These are phyloP conservation scores for Laodelphax striatellus DNA, from an alignment of 1,140 invertebrate species.

Conservation along the genomic window DNA sequence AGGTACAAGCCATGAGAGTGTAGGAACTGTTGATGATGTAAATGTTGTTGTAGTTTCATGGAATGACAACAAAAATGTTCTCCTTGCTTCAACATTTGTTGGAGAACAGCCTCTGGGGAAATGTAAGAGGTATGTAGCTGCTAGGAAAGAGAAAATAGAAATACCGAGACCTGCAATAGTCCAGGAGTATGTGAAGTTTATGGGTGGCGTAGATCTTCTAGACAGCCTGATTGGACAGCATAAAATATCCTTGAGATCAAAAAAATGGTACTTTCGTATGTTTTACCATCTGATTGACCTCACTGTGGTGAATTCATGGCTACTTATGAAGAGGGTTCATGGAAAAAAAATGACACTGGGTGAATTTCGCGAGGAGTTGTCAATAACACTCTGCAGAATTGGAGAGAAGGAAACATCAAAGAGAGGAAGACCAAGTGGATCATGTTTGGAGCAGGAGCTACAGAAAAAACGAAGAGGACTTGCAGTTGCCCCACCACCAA, in stretches of 20 bases:
- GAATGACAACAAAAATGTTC: constrained; percentile 31
- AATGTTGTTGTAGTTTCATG: constrained; percentile 19
- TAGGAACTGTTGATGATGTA: constrained; percentile 11
- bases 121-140: constrained; percentile 28
- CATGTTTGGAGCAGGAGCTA: too few relatives aligned
- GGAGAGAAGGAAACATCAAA: not conserved
- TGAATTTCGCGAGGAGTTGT: not conserved
- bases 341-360: not conserved
- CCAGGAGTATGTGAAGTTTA: constrained; percentile 36
- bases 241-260: constrained; percentile 30
- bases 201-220: constrained; percentile 35
- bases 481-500: too few relatives aligned
- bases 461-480: too few relatives aligned
- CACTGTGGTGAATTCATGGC: constrained; percentile 24
- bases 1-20: constrained; percentile 12
- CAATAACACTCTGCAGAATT: not conserved
- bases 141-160: constrained; percentile 26
- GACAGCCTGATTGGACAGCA: constrained; percentile 33
- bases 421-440: not conserved
- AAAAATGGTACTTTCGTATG: constrained; percentile 33
- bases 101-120: constrained; percentile 26
- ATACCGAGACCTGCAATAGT: too few relatives aligned
- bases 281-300: constrained; percentile 35
- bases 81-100: constrained; percentile 30
- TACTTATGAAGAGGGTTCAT: constrained; percentile 9